These are phyloP conservation scores for Poeciliopsis turrubarensis DNA, from an alignment of 2,113 vertebrate genomes.

Conservation along the genomic window DNA sequence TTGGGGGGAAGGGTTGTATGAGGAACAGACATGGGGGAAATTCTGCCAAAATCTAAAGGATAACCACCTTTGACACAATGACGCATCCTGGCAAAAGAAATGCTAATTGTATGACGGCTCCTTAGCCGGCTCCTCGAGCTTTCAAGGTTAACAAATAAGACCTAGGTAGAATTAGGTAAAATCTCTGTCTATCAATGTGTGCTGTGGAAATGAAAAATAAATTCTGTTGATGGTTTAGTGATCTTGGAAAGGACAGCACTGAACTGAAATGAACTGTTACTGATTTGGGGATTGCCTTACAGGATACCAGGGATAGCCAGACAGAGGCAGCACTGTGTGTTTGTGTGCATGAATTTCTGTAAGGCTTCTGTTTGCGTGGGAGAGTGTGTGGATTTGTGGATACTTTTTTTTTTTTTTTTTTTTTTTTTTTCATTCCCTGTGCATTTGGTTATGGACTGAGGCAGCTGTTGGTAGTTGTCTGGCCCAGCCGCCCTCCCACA, in stretches of 20 bases:
- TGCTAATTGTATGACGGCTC: not conserved
- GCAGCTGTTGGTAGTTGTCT: conserved; percentile 78
- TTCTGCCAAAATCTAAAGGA: conserved; percentile 13
- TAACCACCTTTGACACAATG: conserved; percentile 8
- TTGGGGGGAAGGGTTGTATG: conserved; percentile 10
- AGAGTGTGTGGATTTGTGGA: conserved; percentile 43
- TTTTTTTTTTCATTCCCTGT: not conserved
- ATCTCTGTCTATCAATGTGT: conserved; percentile 31
- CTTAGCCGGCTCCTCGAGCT: not conserved
- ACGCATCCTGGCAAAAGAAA: not conserved
- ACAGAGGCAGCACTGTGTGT: conserved; percentile 47
- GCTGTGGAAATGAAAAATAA: not conserved
- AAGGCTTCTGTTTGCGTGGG: conserved; percentile 54
- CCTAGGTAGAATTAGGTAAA: not conserved
- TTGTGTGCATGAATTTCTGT: conserved; percentile 48
- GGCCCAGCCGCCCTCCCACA: conserved; percentile 69
- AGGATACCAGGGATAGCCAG: conserved; percentile 61
- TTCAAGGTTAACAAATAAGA: conserved; percentile 18
- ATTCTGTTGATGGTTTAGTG: conserved; percentile 9
- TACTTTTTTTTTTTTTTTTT: conserved; percentile 1
- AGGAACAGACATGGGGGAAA: not conserved
- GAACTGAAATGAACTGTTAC: conserved; percentile 46
- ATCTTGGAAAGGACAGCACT: conserved; percentile 5
- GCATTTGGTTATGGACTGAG: conserved; percentile 62
- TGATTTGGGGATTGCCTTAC: conserved; percentile 51